Percentiles rank a stretch among this genome's conserved stretches.
phyloP scores from a whole-genome alignment of 2,888 invertebrate genomes.

The Emmelina monodactyla region DNA sequence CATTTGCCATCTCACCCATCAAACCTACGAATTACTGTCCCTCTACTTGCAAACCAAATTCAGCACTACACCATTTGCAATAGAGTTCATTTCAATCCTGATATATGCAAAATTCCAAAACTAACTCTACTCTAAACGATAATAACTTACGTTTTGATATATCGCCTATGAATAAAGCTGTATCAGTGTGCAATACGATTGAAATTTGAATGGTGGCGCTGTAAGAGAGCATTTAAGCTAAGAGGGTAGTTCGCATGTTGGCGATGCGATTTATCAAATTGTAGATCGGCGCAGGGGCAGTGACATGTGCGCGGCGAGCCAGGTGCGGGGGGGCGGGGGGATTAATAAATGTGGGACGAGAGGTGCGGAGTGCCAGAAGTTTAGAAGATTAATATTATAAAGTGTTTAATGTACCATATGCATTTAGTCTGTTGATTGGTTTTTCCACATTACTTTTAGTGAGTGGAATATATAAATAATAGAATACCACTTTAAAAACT shows the following conservation, averaged over 20 bases:
- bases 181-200: conserved; percentile 9
- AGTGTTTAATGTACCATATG: too few species aligned
- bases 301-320: conserved; percentile 57
- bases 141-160: conserved; percentile 33
- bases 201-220: neutral
- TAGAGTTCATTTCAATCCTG: neutral
- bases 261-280: conserved; percentile 64
- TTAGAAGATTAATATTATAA: too few species aligned
- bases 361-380: too few species aligned
- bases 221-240: conserved; percentile 41
- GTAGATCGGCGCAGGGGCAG: conserved; percentile 49
- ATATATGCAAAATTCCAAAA: conserved; percentile 18
- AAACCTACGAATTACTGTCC: conserved; percentile 43
- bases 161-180: conserved; percentile 17
- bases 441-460: too few species aligned
- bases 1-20: conserved; percentile 50
- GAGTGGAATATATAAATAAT: too few species aligned
- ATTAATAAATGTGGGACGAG: conserved; percentile 59
- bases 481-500: too few species aligned
- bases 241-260: conserved; percentile 65
- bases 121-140: conserved; percentile 32
- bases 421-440: too few species aligned
- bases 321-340: conserved; percentile 25
- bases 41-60: too few species aligned
- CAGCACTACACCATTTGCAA: too few species aligned